Percentiles rank a stretch among this genome's conserved stretches.
These are phyloP conservation scores for Bombus difficillimus DNA, from an alignment of 1,140 invertebrate genomes.

Conservation along the genomic window DNA sequence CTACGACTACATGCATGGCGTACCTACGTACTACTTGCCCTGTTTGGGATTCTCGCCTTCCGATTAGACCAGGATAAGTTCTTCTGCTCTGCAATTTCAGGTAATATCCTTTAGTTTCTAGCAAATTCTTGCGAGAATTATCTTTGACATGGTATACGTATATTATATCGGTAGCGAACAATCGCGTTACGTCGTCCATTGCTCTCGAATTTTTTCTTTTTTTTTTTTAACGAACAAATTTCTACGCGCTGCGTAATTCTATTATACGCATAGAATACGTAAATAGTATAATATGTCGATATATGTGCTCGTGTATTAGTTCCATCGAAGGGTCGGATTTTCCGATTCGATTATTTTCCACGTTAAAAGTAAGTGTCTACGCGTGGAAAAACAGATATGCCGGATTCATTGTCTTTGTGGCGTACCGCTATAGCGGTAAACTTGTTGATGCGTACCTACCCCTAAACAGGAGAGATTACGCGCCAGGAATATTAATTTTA, in stretches of 20 bases:
- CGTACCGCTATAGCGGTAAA: not conserved
- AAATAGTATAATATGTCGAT: too few relatives aligned
- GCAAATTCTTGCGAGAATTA: not conserved
- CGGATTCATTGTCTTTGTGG: too few relatives aligned
- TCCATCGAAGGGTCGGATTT: too few relatives aligned
- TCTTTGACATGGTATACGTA: not conserved
- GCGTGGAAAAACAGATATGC: too few relatives aligned
- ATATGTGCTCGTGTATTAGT: too few relatives aligned
- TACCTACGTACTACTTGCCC: constrained; percentile 4
- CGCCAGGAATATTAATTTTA: not conserved
- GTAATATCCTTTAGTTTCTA: constrained; percentile 25
- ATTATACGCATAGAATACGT: too few relatives aligned
- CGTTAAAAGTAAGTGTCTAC: too few relatives aligned
- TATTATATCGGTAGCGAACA: not conserved
- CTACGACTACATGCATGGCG: not conserved
- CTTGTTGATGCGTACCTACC: not conserved
- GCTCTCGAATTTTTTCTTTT: too few relatives aligned
- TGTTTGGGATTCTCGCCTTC: constrained; percentile 26
- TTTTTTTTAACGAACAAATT: too few relatives aligned
- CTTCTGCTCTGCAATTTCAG: constrained; percentile 13
- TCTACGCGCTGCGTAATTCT: too few relatives aligned
- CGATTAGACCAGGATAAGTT: constrained; percentile 44
- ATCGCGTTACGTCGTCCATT: not conserved
- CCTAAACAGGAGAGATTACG: not conserved
- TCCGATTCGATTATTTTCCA: too few relatives aligned